Evolutionary conservation across 2,888 invertebrate species (phyloP).

Genomic region (Melanophora roralis): DNA sequence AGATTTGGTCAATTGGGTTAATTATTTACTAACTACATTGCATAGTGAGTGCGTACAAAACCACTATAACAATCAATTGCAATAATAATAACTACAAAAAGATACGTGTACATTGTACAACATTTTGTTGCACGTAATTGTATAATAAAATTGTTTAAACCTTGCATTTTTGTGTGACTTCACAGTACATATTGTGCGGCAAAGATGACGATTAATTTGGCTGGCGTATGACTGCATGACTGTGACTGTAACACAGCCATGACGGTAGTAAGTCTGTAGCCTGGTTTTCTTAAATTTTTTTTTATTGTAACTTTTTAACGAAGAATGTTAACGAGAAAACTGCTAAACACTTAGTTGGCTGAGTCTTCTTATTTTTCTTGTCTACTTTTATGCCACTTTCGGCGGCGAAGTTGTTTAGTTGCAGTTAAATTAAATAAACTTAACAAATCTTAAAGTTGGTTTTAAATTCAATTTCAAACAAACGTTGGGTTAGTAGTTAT

Average conservation of each 20-base stretch:
- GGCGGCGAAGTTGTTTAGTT: slow-evolving; percentile 28
- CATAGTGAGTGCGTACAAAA: slow-evolving; percentile 38
- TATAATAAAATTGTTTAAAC: slow-evolving; percentile 61
- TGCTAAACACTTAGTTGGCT: slow-evolving; percentile 54
- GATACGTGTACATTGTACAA: slow-evolving; percentile 4
- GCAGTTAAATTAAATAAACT: slow-evolving; percentile 60
- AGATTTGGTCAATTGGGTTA: too few species aligned
- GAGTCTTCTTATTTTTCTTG: background rate
- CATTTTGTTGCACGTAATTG: slow-evolving; percentile 61
- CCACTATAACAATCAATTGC: slow-evolving; percentile 23
- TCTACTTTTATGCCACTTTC: background rate
- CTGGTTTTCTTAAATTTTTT: background rate
- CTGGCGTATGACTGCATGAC: background rate
- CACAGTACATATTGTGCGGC: background rate
- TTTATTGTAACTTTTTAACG: slow-evolving; percentile 21
- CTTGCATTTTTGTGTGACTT: slow-evolving; percentile 48
- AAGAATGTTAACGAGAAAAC: slow-evolving; percentile 61
- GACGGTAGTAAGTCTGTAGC: background rate
- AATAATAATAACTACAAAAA: background rate
- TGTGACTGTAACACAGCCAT: background rate
- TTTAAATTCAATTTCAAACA: slow-evolving; percentile 35
- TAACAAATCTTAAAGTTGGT: slow-evolving; percentile 53
- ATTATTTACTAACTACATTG: background rate
- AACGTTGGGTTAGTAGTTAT: background rate
- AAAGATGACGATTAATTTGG: background rate